Percentiles rank a stretch among this genome's conserved stretches.
phyloP scores from a whole-genome alignment of 30 jellyfish, hydroid and myxozoan species.

The Phacellophora camtschatica region DNA sequence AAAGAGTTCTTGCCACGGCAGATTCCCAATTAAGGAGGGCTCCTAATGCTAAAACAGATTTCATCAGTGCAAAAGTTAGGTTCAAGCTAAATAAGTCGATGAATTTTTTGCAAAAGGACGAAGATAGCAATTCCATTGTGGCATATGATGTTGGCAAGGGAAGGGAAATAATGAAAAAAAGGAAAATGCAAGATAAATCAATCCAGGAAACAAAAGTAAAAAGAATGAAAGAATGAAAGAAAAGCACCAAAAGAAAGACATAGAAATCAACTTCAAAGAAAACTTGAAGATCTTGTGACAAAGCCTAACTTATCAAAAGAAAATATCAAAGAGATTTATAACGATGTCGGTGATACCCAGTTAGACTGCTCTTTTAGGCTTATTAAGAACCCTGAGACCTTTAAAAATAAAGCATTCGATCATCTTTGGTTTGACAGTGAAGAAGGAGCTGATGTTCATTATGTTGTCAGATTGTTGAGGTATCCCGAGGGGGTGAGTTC shows the following conservation, averaged over 20 bases:
- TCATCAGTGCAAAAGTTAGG: background rate
- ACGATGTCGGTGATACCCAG: background rate
- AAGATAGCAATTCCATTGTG: background rate
- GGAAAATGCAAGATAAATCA: background rate
- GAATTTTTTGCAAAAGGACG: background rate
- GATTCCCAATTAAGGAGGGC: slow-evolving; percentile 26
- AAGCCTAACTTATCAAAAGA: background rate
- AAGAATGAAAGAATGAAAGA: background rate
- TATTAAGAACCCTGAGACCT: background rate
- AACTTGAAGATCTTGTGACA: background rate
- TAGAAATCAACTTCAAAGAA: slow-evolving; percentile 8
- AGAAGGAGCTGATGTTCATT: slow-evolving; percentile 1
- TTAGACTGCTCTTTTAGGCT: background rate
- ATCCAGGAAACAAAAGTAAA: background rate
- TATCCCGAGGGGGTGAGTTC: background rate
- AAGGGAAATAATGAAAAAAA: background rate
- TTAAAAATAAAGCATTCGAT: background rate
- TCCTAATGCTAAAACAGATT: slow-evolving; percentile 19
- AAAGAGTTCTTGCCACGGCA: slow-evolving; percentile 12
- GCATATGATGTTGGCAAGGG: background rate
- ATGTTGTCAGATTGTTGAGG: background rate
- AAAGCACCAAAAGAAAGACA: background rate
- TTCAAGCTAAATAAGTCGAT: background rate
- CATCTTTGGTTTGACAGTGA: slow-evolving; percentile 7
- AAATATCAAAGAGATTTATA: background rate